These are phyloP conservation scores for Euphysa ruthae DNA, from an alignment of 30 jellyfish, hydroid and myxozoan genomes.

Conservation along the genomic window DNA sequence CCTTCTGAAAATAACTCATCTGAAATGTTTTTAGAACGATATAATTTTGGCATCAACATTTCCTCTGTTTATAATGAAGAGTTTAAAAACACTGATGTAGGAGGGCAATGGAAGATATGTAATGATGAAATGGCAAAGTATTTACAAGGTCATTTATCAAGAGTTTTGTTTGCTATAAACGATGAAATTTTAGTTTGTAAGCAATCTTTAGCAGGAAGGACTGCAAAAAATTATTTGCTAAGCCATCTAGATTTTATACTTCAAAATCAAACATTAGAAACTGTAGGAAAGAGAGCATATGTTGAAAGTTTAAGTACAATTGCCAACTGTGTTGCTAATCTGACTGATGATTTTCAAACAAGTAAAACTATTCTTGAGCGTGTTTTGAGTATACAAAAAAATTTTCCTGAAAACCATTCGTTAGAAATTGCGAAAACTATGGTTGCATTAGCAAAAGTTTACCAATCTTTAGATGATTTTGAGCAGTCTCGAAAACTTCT, in stretches of 20 bases:
- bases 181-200: slow-evolving; percentile 52
- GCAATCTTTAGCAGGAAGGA: slow-evolving; percentile 47
- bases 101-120: slow-evolving; percentile 4
- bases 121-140: slow-evolving; percentile 24
- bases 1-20: slow-evolving; percentile 11
- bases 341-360: slow-evolving; percentile 35
- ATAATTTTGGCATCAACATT: slow-evolving; percentile 52
- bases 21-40: slow-evolving; percentile 3
- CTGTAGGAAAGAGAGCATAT: slow-evolving; percentile 21
- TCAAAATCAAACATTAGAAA: slow-evolving; percentile 31
- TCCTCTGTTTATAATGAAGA: slow-evolving; percentile 24
- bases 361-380: slow-evolving; percentile 38
- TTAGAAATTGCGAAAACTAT: slow-evolving; percentile 57
- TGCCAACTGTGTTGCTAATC: slow-evolving; percentile 33
- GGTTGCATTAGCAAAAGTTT: slow-evolving; percentile 54
- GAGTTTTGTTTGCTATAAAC: slow-evolving; percentile 47
- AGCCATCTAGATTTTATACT: slow-evolving; percentile 49
- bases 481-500: slow-evolving; percentile 34
- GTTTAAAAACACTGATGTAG: not conserved
- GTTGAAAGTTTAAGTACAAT: slow-evolving; percentile 33
- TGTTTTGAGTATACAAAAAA: slow-evolving; percentile 35
- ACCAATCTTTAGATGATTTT: slow-evolving; percentile 35
- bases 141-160: slow-evolving; percentile 61
- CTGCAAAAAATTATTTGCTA: slow-evolving; percentile 32
- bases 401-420: slow-evolving; percentile 3